Evolutionary conservation across 2,888 invertebrate species (phyloP).

Genomic region (Danaus chrysippus): DNA sequence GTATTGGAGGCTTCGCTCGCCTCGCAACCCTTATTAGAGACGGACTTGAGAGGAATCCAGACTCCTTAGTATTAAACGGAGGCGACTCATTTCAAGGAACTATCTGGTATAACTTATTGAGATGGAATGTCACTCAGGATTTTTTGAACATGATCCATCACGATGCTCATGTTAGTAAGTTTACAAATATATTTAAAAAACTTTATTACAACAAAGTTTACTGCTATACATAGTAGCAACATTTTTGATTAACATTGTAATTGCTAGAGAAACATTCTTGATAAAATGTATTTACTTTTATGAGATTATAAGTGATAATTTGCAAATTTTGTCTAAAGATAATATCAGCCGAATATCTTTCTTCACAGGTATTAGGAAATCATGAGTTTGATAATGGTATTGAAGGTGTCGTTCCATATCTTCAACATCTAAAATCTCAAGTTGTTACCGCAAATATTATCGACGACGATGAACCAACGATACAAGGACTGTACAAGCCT

Average conservation of each 20-base stretch:
- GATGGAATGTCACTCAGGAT: conserved; percentile 86
- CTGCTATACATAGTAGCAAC: not conserved
- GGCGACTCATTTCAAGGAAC: conserved; percentile 86
- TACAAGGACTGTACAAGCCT: conserved; percentile 82
- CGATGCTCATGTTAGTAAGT: conserved; percentile 85
- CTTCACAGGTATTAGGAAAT: conserved; percentile 86
- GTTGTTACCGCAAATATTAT: conserved; percentile 89
- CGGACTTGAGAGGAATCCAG: conserved; percentile 81
- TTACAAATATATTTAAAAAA: not conserved
- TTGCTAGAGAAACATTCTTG: no score
- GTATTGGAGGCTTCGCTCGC: conserved; percentile 85
- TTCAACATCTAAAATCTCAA: conserved; percentile 80
- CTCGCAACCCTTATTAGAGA: conserved; percentile 78
- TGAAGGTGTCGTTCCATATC: conserved; percentile 84
- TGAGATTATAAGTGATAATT: no score
- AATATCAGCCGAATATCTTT: no score
- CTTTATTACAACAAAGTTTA: no score
- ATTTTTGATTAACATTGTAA: not conserved
- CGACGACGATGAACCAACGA: conserved; percentile 81
- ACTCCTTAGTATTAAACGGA: conserved; percentile 81
- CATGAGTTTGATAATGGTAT: conserved; percentile 92
- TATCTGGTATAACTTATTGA: conserved; percentile 86
- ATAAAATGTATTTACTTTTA: no score
- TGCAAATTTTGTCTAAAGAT: no score
- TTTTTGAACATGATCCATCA: conserved; percentile 88